Conservation (phyloP, 1,140 invertebrate genomes). For the Procambarus virginalis region DNA sequence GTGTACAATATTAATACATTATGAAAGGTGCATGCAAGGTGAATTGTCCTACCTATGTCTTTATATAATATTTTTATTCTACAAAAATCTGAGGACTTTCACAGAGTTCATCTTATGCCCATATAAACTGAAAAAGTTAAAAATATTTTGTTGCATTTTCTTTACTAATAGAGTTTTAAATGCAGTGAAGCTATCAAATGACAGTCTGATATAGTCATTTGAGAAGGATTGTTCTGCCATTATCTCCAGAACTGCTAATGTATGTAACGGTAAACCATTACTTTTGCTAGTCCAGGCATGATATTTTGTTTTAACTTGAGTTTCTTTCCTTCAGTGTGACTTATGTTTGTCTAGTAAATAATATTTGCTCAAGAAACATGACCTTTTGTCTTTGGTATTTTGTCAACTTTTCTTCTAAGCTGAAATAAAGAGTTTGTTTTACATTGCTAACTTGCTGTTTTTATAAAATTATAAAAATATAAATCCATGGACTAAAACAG, state of each 20-base stretch:
- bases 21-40: background rate
- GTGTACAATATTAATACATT: background rate
- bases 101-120: background rate
- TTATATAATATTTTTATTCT: background rate
- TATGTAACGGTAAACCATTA: background rate
- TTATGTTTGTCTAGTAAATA: background rate
- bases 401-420: background rate
- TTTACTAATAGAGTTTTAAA: background rate
- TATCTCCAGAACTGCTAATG: background rate
- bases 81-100: background rate
- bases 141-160: background rate
- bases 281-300: background rate
- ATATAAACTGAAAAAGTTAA: background rate
- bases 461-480: conserved; percentile 9
- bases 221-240: background rate
- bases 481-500: background rate
- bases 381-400: background rate
- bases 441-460: conserved; percentile 12
- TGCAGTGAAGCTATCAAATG: background rate
- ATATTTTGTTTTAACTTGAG: background rate
- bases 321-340: background rate
- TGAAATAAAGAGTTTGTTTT: background rate
- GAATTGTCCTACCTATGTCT: background rate
- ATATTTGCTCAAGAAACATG: background rate
- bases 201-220: background rate